Percentiles rank a stretch among this genome's conserved stretches.
phyloP scores from a whole-genome alignment of 23 tunicate genomes.

The Oikopleura albicans region DNA sequence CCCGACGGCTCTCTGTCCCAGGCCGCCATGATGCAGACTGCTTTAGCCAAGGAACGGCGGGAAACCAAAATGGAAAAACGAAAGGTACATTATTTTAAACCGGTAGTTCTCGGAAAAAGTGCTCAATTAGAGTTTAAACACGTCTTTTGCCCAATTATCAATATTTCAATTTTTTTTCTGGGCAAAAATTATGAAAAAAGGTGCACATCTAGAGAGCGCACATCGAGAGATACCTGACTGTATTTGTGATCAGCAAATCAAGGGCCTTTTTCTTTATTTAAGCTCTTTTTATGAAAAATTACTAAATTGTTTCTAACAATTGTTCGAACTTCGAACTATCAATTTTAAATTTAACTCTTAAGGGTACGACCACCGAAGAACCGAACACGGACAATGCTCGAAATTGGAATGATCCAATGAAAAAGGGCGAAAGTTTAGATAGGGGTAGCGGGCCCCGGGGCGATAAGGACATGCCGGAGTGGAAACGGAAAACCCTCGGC shows the following conservation, averaged over 20 bases:
- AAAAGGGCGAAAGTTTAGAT: constrained; percentile 19
- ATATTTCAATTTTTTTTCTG: no score
- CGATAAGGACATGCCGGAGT: constrained; percentile 60
- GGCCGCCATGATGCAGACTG: constrained; percentile 98
- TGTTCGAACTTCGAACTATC: no score
- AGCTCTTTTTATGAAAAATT: background rate
- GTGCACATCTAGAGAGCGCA: no score
- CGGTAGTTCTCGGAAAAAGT: no score
- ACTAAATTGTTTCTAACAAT: background rate
- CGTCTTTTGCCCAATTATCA: background rate
- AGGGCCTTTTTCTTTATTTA: background rate
- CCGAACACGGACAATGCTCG: background rate
- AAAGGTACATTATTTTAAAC: no score
- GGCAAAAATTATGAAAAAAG: no score
- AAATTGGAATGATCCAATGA: constrained; percentile 86
- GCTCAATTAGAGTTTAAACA: no score
- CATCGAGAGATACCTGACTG: no score
- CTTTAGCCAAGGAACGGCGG: constrained; percentile 61
- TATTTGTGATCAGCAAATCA: background rate
- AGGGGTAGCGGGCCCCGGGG: background rate
- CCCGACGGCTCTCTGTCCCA: constrained; percentile 93
- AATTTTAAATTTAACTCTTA: no score
- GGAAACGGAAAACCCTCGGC: constrained; percentile 86
- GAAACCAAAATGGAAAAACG: constrained; percentile 46
- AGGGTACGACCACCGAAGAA: no score